Evolutionary conservation across 2,797 vertebrate genomes (phyloP), one percentile per base, ranked within the genome.

Genomic region (Antrozous pallidus): DNA sequence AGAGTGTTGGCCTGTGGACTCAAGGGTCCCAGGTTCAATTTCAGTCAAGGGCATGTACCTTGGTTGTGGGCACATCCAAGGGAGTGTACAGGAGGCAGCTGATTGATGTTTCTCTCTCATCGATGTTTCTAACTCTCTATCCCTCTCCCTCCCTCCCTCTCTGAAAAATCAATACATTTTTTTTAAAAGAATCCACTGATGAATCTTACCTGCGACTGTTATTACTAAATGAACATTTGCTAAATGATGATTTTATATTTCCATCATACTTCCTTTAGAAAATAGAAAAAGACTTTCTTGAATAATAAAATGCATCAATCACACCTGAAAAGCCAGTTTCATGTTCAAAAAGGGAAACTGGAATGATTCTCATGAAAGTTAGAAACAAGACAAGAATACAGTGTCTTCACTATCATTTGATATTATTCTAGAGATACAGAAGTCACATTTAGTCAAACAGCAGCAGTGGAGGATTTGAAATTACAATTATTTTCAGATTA

Each of bases 401-500:
- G n/a, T 77, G 33, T 51, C 33, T 65, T 40, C 58, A 38, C 36
- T 61, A 81, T 63, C 75, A 63, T 5, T 47, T 47, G 42, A 38
- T 54, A 22, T 58, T 65, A 73, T 47, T 71, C 77, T 86, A n/a
- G 28, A 73, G 10, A 88, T 8, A 80, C 8, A 20, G 18, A 74
- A 80, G 20, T 63, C 74, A 91, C 12, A 24, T 31, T 70, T 51
- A 36, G 54, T 74, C 71, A 51, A 70, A 94, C 89, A 36, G 33
- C 9, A 42, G 40, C 36, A 71, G 78, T 18, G 20, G 2, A 51
- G 16, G 36, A 20, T 22, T 54, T 75, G 69, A 84, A 88, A 80
- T 69, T 61, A 67, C 6, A 73, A 90, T 65, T 71, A 87, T 54
- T 94, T 79, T 84, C 33, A 91, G 56, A 69, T 79, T 11, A 92